phyloP scores from a whole-genome alignment of 2,797 vertebrate genomes.

The Sebastes minor region DNA sequence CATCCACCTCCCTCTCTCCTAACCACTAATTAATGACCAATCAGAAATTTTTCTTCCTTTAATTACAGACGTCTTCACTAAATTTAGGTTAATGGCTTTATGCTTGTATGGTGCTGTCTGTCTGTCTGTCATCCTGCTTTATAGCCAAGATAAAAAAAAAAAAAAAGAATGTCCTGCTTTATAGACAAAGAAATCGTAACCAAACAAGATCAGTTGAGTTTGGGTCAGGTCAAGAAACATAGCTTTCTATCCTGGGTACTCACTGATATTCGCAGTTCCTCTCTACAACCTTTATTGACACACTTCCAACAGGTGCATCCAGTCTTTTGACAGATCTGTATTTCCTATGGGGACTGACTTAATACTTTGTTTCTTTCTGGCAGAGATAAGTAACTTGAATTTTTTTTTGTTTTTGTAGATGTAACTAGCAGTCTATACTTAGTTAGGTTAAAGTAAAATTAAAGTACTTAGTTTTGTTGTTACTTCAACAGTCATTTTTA shows the following conservation, averaged over 20 bases:
- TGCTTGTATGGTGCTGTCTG: not conserved
- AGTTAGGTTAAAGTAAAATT: too few relatives aligned
- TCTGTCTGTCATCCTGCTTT: not conserved
- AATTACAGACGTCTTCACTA: not conserved
- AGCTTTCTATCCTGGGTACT: not conserved
- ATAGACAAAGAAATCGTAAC: not conserved
- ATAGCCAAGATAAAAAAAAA: not conserved
- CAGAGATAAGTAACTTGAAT: too few relatives aligned
- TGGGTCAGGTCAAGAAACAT: too few relatives aligned
- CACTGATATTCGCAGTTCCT: not conserved
- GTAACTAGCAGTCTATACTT: too few relatives aligned
- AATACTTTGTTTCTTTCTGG: too few relatives aligned
- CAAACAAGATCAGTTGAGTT: not conserved
- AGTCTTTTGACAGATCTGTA: not conserved
- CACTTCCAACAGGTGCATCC: too few relatives aligned
- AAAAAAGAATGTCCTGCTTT: not conserved
- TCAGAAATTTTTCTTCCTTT: not conserved
- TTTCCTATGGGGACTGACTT: too few relatives aligned
- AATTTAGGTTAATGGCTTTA: conserved; percentile 1
- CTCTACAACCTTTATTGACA: not conserved
- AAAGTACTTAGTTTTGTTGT: too few relatives aligned
- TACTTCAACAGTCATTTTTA: too few relatives aligned
- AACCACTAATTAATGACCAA: conserved; percentile 10
- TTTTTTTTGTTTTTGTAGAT: too few relatives aligned
- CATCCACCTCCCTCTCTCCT: not conserved